A percentile compares a stretch with the other conserved stretches of the same genome.
Evolutionary conservation across 2,113 vertebrate species (phyloP).

Genomic region (Clarias gariepinus): DNA sequence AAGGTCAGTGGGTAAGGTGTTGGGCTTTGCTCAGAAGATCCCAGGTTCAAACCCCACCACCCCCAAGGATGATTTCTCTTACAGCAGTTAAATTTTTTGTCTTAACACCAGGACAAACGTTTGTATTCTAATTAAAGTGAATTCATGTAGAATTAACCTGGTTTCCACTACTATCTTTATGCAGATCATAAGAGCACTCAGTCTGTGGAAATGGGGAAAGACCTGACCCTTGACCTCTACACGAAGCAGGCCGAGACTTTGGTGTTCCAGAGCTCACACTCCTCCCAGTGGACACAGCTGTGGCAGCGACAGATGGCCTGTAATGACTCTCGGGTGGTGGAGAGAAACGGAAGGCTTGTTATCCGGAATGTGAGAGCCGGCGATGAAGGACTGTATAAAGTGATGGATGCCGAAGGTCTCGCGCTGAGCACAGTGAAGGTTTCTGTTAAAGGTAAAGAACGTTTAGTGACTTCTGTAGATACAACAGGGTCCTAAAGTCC

Average conservation of each 20-base stretch:
- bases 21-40: no score
- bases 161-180: not conserved
- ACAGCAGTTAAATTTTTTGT: not conserved
- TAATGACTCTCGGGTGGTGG: conserved; percentile 18
- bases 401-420: conserved; percentile 65
- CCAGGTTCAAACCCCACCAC: no score
- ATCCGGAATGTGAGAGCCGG: conserved; percentile 35
- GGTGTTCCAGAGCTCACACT: conserved; percentile 59
- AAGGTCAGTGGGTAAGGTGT: no score
- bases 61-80: not conserved
- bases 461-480: not conserved
- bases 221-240: conserved; percentile 63
- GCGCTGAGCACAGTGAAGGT: conserved; percentile 67
- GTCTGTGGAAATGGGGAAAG: conserved; percentile 40
- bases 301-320: conserved; percentile 51
- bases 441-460: conserved; percentile 56
- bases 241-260: conserved; percentile 56
- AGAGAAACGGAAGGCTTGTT: conserved; percentile 28
- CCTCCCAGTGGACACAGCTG: conserved; percentile 40
- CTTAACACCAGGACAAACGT: not conserved
- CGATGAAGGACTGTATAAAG: conserved; percentile 64
- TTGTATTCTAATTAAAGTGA: not conserved
- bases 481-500: not conserved
- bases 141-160: not conserved
- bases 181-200: conserved; percentile 59